Conservation (phyloP, 2,113 vertebrate species). For the Lycaon pictus region DNA sequence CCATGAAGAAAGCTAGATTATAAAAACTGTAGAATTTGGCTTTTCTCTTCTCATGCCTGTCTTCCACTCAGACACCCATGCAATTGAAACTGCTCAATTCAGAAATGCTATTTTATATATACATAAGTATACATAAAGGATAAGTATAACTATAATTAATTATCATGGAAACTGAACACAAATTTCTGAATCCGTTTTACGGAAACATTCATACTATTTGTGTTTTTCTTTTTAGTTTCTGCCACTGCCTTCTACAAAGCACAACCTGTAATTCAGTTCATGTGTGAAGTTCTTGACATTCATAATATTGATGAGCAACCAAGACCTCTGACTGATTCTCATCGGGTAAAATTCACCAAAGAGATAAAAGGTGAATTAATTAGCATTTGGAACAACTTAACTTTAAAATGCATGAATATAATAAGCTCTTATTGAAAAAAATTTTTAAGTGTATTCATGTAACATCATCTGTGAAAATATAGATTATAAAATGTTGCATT, state of each 20-base stretch:
- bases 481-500: slow-evolving; percentile 59
- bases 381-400: slow-evolving; percentile 24
- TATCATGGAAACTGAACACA: neutral
- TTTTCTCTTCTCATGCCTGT: slow-evolving; percentile 33
- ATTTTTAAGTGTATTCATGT: slow-evolving; percentile 51
- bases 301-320: slow-evolving; percentile 99
- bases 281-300: slow-evolving; percentile 99
- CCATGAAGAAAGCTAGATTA: neutral
- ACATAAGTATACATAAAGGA: neutral
- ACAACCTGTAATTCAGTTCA: slow-evolving; percentile 99
- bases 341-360: slow-evolving; percentile 99
- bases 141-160: slow-evolving; percentile 40
- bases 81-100: slow-evolving; percentile 50
- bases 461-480: slow-evolving; percentile 13
- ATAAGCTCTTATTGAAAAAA: slow-evolving; percentile 56
- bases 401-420: slow-evolving; percentile 44
- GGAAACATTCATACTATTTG: slow-evolving; percentile 60
- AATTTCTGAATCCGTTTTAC: slow-evolving; percentile 46
- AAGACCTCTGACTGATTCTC: slow-evolving; percentile 98
- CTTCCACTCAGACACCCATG: slow-evolving; percentile 9
- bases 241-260: slow-evolving; percentile 99
- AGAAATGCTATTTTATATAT: neutral
- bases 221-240: slow-evolving; percentile 90
- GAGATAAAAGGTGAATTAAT: slow-evolving; percentile 97
- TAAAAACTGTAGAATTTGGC: neutral